These are phyloP conservation scores for Galeopsomyia nigrocyanea DNA, from an alignment of 2,888 invertebrate species.

Conservation along the genomic window DNA sequence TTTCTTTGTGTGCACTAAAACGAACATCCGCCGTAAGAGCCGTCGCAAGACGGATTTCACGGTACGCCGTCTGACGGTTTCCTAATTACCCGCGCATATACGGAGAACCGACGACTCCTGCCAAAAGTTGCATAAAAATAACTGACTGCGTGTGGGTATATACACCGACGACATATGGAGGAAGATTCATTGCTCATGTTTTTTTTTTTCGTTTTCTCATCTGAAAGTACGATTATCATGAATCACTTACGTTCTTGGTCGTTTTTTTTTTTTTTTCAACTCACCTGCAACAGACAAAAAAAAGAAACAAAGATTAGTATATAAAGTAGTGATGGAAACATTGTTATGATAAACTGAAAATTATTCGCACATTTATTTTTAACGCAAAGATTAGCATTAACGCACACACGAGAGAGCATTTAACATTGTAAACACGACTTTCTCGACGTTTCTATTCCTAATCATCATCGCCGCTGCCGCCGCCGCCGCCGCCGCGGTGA, in stretches of 20 bases:
- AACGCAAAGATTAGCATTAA: slow-evolving; percentile 5
- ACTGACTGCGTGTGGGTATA: slow-evolving; percentile 30
- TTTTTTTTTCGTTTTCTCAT: too few relatives aligned
- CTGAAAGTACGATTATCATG: too few relatives aligned
- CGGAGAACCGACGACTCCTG: slow-evolving; percentile 50
- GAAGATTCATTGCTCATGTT: too few relatives aligned
- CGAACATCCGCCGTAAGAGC: too few relatives aligned
- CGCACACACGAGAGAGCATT: slow-evolving; percentile 19
- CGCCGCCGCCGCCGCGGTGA: slow-evolving; percentile 23
- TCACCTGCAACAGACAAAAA: slow-evolving; percentile 7
- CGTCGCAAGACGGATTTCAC: slow-evolving; percentile 14
- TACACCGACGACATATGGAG: neutral
- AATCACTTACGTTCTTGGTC: too few relatives aligned
- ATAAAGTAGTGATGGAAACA: neutral
- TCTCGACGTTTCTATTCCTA: slow-evolving; percentile 45
- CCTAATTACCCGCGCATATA: slow-evolving; percentile 24
- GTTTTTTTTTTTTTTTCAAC: too few relatives aligned
- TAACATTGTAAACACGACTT: slow-evolving; percentile 39
- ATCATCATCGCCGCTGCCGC: slow-evolving; percentile 29
- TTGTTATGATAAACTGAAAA: too few relatives aligned
- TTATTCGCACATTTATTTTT: too few relatives aligned
- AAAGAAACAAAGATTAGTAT: neutral
- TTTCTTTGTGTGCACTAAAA: too few relatives aligned
- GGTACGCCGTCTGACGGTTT: slow-evolving; percentile 21
- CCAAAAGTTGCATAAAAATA: slow-evolving; percentile 56